phyloP scores from a whole-genome alignment of 37 sponge, comb jelly and placozoan species.

The Eunapius fragilis region DNA sequence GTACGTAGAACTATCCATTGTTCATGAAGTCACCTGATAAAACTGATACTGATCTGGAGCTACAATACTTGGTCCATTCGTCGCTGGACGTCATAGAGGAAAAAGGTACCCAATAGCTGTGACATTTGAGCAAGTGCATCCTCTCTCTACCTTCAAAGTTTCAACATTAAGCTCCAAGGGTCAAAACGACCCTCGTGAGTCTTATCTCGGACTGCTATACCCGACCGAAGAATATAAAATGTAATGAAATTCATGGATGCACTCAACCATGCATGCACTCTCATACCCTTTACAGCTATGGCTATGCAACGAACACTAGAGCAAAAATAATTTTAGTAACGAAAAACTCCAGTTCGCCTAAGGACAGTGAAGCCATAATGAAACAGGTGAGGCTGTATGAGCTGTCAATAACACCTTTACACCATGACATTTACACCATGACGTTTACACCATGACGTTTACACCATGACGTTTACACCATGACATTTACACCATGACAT shows the following conservation, averaged over 20 bases:
- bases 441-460: too few relatives aligned
- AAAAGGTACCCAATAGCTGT: conserved; percentile 56
- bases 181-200: conserved; percentile 80
- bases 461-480: too few relatives aligned
- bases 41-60: conserved; percentile 78
- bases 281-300: conserved; percentile 66
- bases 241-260: conserved; percentile 32
- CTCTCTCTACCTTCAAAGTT: conserved; percentile 18
- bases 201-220: conserved; percentile 95
- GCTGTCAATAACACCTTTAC: too few relatives aligned
- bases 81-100: conserved; percentile 98
- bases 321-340: conserved; percentile 90
- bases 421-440: too few relatives aligned
- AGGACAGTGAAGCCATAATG: conserved; percentile 78
- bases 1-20: conserved; percentile 86
- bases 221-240: conserved; percentile 96
- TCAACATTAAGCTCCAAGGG: conserved; percentile 44
- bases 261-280: neutral
- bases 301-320: conserved; percentile 97
- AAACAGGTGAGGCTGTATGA: conserved; percentile 58
- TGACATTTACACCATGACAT: too few relatives aligned
- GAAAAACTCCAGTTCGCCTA: conserved; percentile 64
- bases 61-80: conserved; percentile 93
- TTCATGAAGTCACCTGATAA: conserved; percentile 66
- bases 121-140: too few relatives aligned